These are phyloP conservation scores for Enteromius argenteus DNA, from an alignment of 2,797 vertebrate species.

Conservation along the genomic window DNA sequence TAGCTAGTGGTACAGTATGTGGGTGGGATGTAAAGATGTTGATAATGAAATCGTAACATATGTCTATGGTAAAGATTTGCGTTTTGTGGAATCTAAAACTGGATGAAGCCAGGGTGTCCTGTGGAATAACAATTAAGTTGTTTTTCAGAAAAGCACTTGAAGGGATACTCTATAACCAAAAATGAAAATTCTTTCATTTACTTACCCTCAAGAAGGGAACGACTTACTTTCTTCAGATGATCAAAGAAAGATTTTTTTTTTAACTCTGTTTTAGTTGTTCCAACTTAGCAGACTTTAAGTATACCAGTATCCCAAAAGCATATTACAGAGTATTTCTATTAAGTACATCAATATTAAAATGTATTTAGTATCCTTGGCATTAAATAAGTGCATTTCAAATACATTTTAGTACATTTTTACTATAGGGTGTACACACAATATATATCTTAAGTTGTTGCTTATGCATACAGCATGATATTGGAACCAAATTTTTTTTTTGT, in stretches of 20 bases:
- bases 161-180: neutral
- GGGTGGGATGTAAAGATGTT: conserved; percentile 22
- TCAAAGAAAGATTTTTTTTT: neutral
- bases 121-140: neutral
- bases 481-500: neutral
- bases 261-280: neutral
- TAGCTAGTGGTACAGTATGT: neutral
- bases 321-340: neutral
- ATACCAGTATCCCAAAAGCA: neutral
- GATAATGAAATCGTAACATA: conserved; percentile 15
- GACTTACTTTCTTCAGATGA: neutral
- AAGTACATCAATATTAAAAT: neutral
- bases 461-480: neutral
- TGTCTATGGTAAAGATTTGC: neutral
- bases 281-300: neutral
- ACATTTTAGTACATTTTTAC: neutral
- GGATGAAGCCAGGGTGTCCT: neutral
- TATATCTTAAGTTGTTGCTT: neutral
- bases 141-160: neutral
- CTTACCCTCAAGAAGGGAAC: neutral
- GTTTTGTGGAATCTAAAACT: neutral
- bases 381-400: neutral
- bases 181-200: neutral
- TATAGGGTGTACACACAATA: neutral
- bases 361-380: neutral